Base-by-base conservation (phyloP, 2,888 invertebrate species). In the Drosophila melanosoma region DNA sequence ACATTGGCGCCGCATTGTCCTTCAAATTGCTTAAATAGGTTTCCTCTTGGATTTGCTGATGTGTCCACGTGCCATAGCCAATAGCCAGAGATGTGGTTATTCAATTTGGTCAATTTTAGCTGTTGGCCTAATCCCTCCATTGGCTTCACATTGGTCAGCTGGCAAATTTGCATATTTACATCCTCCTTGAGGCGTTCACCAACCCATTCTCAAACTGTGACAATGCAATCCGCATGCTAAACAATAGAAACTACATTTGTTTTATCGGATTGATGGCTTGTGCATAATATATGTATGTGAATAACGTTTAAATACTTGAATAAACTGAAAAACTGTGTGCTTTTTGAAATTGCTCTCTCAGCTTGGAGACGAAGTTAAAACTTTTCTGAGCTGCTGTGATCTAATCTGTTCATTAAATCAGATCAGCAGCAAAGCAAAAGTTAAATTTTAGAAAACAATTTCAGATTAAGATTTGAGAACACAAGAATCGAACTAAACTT, bases 1-100 rank as follows among this genome's bases (percentile, higher is more conserved):
- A 66, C 74, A 59, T 51, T 59, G 75, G 64, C 65, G 35, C 67
- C 63, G 33, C 67, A 54, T 63, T 73, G 75, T 45, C 77, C 79
- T 70, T 78, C 74, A 54, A 67, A 52, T 59, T 26, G 61, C 33
- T 68, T 40, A 64, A 82, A 76, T 49, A 12, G 59, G 38, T 65
- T 68, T 66, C 58, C 56, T 33, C 57, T 52, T 15, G 45, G 35
- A 52, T 67, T 77, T 38, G 36, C 26, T 67, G 58, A 66, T 56
- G 70, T 35, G 56, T n/a, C 53, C 35, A 48, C 53, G 57, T 53
- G 56, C 59, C 69, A 70, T 33, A 38, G 61, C 12, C 69, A 45
- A 12, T 23, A 11, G 32, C 32, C 26, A 20, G 54, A 32, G 48
- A 29, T 54, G 59, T 62, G 68, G 32, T 60, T 42, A 67, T 73